phyloP scores from a whole-genome alignment of 2,113 vertebrate species.

The Dipodomys ordii region DNA sequence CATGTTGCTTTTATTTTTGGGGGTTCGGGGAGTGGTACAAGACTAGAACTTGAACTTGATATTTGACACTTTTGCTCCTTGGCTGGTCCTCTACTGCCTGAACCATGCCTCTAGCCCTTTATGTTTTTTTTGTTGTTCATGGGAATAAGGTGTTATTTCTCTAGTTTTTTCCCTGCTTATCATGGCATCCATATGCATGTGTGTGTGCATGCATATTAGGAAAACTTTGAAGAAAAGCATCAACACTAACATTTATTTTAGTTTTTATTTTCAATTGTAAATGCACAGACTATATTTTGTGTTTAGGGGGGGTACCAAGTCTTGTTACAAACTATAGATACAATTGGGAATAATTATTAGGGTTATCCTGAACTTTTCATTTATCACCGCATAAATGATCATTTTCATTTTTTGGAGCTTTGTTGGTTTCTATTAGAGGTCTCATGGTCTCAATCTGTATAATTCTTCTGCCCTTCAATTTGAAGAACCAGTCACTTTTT shows the following conservation, averaged over 20 bases:
- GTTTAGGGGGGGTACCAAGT: background rate
- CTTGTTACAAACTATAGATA: background rate
- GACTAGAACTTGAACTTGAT: too few species aligned
- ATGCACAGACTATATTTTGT: background rate
- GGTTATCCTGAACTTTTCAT: background rate
- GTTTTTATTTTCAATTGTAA: conserved; percentile 2
- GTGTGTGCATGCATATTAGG: background rate
- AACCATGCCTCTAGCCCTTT: too few species aligned
- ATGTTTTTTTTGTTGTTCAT: background rate
- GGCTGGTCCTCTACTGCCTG: too few species aligned
- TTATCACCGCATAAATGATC: too few species aligned
- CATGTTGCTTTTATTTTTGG: too few species aligned
- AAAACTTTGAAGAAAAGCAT: background rate
- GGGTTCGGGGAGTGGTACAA: too few species aligned
- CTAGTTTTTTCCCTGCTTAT: background rate
- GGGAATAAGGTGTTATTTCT: background rate
- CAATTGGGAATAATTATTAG: background rate
- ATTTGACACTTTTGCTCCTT: too few species aligned
- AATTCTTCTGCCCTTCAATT: background rate
- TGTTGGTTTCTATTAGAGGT: background rate
- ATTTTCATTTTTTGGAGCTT: background rate
- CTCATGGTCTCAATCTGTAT: background rate
- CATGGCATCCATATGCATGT: background rate
- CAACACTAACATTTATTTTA: background rate
- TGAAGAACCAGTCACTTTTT: background rate